phyloP scores from a whole-genome alignment of 1,140 invertebrate species.

The Holotrichia oblita region DNA sequence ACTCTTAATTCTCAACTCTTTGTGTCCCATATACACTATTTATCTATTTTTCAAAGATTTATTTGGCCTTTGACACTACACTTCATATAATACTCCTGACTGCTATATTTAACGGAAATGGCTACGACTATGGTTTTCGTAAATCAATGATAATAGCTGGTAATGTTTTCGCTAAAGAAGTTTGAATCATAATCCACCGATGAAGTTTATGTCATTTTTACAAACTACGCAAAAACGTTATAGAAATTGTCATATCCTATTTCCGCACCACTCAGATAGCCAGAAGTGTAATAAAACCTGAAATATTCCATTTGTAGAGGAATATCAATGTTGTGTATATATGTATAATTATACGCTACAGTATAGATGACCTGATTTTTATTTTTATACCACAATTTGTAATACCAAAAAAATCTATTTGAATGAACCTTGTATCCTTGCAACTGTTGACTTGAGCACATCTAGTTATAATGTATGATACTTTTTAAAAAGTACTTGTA shows the following conservation, averaged over 20 bases:
- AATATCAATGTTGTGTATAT: conserved; percentile 16
- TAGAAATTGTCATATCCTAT: not conserved
- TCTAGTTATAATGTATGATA: not conserved
- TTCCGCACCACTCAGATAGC: not conserved
- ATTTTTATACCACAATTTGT: conserved; percentile 28
- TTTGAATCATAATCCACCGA: too few species aligned
- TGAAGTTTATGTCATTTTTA: too few species aligned
- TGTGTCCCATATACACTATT: too few species aligned
- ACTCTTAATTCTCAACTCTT: too few species aligned
- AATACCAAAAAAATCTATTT: conserved; percentile 18
- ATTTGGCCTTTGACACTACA: too few species aligned
- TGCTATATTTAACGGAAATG: too few species aligned
- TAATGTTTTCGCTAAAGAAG: too few species aligned
- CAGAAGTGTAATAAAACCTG: not conserved
- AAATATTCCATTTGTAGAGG: conserved; percentile 23
- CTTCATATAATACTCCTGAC: too few species aligned
- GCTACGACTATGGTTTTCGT: too few species aligned
- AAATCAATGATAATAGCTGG: too few species aligned
- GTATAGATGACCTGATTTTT: conserved; percentile 29
- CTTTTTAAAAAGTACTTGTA: conserved; percentile 16
- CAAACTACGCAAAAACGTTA: too few species aligned
- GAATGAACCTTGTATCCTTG: conserved; percentile 13
- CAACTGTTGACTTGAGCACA: conserved; percentile 30
- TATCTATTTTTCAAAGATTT: too few species aligned
- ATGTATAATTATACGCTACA: not conserved